Evolutionary conservation across 2,113 vertebrate genomes (phyloP).

Genomic region (Cichladusa arquata): DNA sequence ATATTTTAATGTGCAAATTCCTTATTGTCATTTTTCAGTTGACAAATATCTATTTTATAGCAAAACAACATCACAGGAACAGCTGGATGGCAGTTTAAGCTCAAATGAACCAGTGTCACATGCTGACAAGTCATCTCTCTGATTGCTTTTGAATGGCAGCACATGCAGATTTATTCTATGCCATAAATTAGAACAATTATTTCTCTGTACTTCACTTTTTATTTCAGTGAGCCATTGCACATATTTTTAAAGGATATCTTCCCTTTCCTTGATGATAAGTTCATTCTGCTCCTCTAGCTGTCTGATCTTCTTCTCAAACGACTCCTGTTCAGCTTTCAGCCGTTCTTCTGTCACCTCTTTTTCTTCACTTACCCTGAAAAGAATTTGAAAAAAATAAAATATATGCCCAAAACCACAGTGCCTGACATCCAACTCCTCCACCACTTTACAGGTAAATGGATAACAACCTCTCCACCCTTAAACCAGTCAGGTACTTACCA

Average conservation of each 20-base stretch:
- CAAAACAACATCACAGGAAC: conserved; percentile 63
- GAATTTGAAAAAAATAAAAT: conserved; percentile 37
- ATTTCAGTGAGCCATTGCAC: conserved; percentile 33
- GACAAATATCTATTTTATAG: conserved; percentile 66
- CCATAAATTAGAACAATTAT: conserved; percentile 77
- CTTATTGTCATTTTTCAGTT: conserved; percentile 65
- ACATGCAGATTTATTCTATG: conserved; percentile 68
- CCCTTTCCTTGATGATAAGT: conserved; percentile 89
- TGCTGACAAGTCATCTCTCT: conserved; percentile 69
- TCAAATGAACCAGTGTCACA: conserved; percentile 65
- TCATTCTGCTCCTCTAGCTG: conserved; percentile 91
- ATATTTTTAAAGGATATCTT: conserved; percentile 90
- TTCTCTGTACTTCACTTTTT: conserved; percentile 67
- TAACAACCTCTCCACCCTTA: not conserved
- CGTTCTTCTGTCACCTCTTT: conserved; percentile 91
- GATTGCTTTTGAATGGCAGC: conserved; percentile 71
- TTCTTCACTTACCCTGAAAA: conserved; percentile 90
- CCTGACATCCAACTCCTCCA: not conserved
- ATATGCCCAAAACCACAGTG: not conserved
- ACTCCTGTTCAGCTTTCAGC: conserved; percentile 87
- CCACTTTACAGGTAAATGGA: not conserved
- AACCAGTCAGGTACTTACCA: not conserved
- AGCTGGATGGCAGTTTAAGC: conserved; percentile 72
- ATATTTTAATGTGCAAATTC: conserved; percentile 50
- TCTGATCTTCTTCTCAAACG: conserved; percentile 91